A percentile compares a stretch with the other conserved stretches of the same genome.
phyloP scores from a whole-genome alignment of 2,113 vertebrate species.

The Microcebus ravelobensis region DNA sequence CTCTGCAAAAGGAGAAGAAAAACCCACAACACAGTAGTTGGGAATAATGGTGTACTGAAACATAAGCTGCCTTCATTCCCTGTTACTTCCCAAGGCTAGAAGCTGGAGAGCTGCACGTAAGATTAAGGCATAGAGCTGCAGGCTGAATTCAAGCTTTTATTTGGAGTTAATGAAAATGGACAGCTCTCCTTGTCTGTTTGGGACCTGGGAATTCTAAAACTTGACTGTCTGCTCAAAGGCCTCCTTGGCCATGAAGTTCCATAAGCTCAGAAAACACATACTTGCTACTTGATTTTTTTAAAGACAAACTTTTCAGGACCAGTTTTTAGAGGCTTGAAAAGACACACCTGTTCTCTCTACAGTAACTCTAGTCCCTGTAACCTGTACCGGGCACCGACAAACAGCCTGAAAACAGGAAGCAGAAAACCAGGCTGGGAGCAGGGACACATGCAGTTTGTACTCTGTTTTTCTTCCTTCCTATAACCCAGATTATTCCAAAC shows the following conservation, averaged over 20 bases:
- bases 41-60: conserved; percentile 45
- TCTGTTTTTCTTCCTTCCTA: not conserved
- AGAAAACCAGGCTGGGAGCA: not conserved
- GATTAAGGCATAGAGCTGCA: conserved; percentile 28
- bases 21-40: not conserved
- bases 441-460: not conserved
- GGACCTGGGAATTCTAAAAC: conserved; percentile 15
- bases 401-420: not conserved
- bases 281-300: not conserved
- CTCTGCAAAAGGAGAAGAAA: conserved; percentile 49
- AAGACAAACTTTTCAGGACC: not conserved
- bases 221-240: not conserved
- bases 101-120: not conserved
- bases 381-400: not conserved
- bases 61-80: not conserved
- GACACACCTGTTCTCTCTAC: not conserved
- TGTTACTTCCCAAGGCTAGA: conserved; percentile 1
- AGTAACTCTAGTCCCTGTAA: not conserved
- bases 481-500: not conserved
- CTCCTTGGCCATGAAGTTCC: not conserved
- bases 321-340: not conserved
- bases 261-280: not conserved
- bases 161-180: conserved; percentile 66
- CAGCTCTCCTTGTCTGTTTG: conserved; percentile 48
- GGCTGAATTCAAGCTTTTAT: conserved; percentile 58